Conservation (phyloP, 2,113 vertebrate genomes). For the Labeo rohita region DNA sequence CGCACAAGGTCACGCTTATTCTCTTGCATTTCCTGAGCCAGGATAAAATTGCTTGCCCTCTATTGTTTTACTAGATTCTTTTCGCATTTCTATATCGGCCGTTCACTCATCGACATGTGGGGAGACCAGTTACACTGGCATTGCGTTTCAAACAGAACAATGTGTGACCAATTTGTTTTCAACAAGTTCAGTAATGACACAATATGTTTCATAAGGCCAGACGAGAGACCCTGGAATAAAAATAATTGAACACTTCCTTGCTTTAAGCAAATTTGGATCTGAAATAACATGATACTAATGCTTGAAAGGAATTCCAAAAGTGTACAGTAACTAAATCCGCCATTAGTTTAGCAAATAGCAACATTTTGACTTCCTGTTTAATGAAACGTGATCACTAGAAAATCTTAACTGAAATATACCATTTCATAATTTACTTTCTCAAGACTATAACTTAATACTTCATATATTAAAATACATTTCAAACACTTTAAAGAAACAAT, state of each 20-base stretch:
- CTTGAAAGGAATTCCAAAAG: background rate
- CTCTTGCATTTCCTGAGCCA: constrained; percentile 44
- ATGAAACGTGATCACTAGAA: no score
- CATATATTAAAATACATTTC: background rate
- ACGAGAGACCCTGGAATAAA: background rate
- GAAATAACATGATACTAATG: constrained; percentile 9
- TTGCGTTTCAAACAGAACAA: background rate
- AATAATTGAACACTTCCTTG: constrained; percentile 8
- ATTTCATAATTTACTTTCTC: background rate
- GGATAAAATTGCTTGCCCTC: constrained; percentile 32
- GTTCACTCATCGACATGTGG: background rate
- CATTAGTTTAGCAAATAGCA: background rate
- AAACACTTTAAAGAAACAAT: background rate
- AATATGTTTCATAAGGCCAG: background rate
- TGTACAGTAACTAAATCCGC: background rate
- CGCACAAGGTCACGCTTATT: constrained; percentile 45
- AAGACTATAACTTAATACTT: background rate
- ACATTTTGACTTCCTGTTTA: background rate
- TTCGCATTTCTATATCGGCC: background rate
- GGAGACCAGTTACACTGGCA: background rate
- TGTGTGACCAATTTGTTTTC: constrained; percentile 6
- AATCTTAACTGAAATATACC: background rate
- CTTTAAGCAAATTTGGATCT: constrained; percentile 4
- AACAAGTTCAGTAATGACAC: constrained; percentile 8
- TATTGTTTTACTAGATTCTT: constrained; percentile 17